Conservation (phyloP, 64 coral and sea anemone genomes). For the Catalaphyllia jardinei region DNA sequence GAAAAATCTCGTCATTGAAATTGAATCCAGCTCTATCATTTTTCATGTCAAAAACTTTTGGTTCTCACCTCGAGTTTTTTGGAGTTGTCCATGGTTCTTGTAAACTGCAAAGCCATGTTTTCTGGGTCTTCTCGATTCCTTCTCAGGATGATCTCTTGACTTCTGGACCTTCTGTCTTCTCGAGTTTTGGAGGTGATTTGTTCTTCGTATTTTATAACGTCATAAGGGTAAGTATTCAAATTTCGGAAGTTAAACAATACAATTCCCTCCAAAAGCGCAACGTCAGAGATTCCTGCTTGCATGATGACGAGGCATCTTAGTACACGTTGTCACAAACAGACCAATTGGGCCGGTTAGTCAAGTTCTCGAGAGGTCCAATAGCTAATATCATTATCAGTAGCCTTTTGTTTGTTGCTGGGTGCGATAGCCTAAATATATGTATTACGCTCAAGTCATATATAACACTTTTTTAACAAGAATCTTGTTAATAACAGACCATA, state of each 20-base stretch:
- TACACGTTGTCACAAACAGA: not conserved
- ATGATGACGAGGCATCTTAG: not conserved
- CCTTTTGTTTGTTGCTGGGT: not conserved
- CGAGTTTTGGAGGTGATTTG: conserved; percentile 13
- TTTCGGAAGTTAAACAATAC: not conserved
- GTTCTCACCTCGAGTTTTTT: conserved; percentile 21
- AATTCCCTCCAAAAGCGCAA: not conserved
- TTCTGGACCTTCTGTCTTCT: conserved; percentile 14
- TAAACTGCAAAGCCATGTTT: conserved; percentile 30
- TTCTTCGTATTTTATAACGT: conserved; percentile 5
- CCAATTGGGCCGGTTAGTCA: not conserved
- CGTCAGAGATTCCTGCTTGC: not conserved
- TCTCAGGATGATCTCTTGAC: not conserved
- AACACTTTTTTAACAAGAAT: not conserved
- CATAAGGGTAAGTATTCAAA: not conserved
- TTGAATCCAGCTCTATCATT: too few relatives aligned
- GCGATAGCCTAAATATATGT: not conserved
- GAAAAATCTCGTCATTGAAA: too few relatives aligned
- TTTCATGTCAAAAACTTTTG: not conserved
- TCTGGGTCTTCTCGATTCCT: not conserved
- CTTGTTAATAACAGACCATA: too few relatives aligned
- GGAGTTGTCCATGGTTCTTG: not conserved
- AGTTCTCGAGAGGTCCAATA: not conserved
- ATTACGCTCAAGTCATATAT: not conserved
- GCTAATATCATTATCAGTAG: not conserved